Evolutionary conservation across 2,888 invertebrate species (phyloP).

Genomic region (Xestia xanthographa): DNA sequence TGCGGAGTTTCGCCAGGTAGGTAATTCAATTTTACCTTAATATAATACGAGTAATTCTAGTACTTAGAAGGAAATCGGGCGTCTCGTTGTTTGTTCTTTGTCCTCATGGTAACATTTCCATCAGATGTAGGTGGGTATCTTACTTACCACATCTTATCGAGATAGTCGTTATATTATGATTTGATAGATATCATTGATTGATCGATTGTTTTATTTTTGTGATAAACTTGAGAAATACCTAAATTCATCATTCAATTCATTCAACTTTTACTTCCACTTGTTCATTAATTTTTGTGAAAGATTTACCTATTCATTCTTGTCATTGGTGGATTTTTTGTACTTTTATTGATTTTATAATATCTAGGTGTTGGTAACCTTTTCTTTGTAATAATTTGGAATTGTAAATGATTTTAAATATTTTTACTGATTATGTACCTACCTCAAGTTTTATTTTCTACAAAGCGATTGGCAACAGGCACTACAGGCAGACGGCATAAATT

Average conservation of each 20-base stretch:
- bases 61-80: not conserved
- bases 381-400: too few species aligned
- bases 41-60: not conserved
- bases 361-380: not conserved
- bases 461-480: not conserved
- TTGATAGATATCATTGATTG: slow-evolving; percentile 13
- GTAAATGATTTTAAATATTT: not conserved
- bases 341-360: not conserved
- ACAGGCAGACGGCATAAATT: not conserved
- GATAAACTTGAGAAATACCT: not conserved
- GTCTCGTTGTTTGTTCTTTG: not conserved
- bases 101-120: slow-evolving; percentile 1
- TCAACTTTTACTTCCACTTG: not conserved
- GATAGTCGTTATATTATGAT: slow-evolving; percentile 1
- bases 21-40: not conserved
- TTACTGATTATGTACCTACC: not conserved
- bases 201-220: slow-evolving; percentile 35
- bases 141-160: not conserved
- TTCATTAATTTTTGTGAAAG: not conserved
- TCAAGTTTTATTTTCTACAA: not conserved
- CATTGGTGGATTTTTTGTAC: not conserved
- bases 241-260: not conserved
- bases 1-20: not conserved
- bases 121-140: not conserved
- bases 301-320: not conserved